Conservation (phyloP, 2,797 vertebrate species). For the Hemitrygon akajei region DNA sequence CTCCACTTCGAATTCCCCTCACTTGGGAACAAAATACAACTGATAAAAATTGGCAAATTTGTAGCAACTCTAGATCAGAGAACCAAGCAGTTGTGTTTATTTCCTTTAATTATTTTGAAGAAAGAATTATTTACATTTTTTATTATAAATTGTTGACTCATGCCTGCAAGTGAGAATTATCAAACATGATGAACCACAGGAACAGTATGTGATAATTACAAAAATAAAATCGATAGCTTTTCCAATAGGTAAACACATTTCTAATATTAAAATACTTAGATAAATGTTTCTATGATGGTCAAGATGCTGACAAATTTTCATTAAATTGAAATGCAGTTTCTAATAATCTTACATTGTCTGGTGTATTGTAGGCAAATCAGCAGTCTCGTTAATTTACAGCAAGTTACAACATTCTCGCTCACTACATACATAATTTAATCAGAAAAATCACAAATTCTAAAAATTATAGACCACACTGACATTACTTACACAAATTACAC, state of each 20-base stretch:
- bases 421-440: no score
- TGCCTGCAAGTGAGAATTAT: not conserved
- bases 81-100: not conserved
- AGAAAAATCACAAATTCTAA: no score
- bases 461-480: no score
- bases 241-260: not conserved
- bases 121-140: not conserved
- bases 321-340: not conserved
- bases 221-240: not conserved
- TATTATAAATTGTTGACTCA: not conserved
- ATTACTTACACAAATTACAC: no score
- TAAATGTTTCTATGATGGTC: not conserved
- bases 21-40: not conserved
- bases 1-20: not conserved
- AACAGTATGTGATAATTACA: not conserved
- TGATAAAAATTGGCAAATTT: not conserved
- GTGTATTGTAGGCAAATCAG: not conserved
- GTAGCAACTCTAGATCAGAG: not conserved
- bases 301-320: not conserved
- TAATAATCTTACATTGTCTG: not conserved
- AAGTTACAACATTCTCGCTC: no score
- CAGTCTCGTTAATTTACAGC: no score
- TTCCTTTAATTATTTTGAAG: not conserved
- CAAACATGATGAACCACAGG: not conserved
- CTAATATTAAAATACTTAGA: not conserved